phyloP scores from a whole-genome alignment of 2,113 vertebrate species.

The Pomatorhinus ruficollis region DNA sequence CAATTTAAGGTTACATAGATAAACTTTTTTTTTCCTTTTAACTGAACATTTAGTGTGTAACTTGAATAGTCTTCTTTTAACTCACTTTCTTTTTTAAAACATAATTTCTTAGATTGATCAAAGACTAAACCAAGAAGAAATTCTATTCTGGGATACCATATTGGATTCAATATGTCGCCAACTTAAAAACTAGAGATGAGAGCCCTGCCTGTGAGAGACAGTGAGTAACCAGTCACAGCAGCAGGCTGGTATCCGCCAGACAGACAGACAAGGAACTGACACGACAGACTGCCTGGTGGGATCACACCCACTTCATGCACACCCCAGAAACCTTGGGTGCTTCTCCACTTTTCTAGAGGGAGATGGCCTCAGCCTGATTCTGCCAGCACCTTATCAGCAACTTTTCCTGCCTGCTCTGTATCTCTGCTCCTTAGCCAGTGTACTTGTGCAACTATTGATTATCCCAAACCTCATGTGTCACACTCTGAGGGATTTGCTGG shows the following conservation, averaged over 20 bases:
- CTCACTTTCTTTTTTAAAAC: not conserved
- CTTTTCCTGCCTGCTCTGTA: not conserved
- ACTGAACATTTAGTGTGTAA: not conserved
- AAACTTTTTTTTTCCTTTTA: not conserved
- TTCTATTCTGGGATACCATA: not conserved
- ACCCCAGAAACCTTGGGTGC: not conserved
- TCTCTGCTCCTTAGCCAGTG: not conserved
- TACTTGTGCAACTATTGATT: not conserved
- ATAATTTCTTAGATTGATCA: not conserved
- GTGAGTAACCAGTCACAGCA: not conserved
- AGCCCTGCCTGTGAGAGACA: not conserved
- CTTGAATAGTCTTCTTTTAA: not conserved
- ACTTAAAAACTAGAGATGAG: not conserved
- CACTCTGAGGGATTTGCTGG: not conserved
- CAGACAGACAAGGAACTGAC: not conserved
- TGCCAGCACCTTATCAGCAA: not conserved
- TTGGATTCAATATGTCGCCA: not conserved
- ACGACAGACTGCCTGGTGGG: not conserved
- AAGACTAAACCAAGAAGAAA: not conserved
- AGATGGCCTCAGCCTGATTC: not conserved
- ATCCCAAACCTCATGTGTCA: not conserved
- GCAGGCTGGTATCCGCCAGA: not conserved
- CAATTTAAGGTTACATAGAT: not conserved
- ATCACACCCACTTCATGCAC: accelerated
- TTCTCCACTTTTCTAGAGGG: not conserved